Evolutionary conservation across 2,113 vertebrate genomes (phyloP), one percentile per base, ranked within the genome.

Genomic region (Perca schrenkii): DNA sequence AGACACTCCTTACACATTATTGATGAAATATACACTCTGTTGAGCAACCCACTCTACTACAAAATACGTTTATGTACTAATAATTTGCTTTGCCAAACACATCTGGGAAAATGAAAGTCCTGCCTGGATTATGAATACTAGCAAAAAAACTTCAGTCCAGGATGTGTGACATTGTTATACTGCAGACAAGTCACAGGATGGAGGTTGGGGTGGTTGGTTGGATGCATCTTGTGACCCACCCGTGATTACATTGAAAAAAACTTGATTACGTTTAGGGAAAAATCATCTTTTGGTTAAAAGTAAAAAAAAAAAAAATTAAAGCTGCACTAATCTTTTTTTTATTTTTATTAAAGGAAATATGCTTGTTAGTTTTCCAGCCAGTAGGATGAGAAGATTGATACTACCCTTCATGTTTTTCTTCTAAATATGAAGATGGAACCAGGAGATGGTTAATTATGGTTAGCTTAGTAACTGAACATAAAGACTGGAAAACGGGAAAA

Each of bases 1-100:
- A 25, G 68, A 73, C 40, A 54, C 71, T 68, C 34, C n/a, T n/a
- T 58, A 25, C 52, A 70, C 31, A 68, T 79, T 71, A 86, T 56
- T 73, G 63, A 46, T 16, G 31, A 62, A 70, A 60, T 85, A 71
- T 81, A 63, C 57, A 75, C 63, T 62, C 74, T 80, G 80, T n/a
- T 56, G 53, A 81, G 68, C 50, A 31, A 16, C 36, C 19, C 7
- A 4, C 17, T 52, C 36, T 40, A 40, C 17, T 49, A 54, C 31
- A 67, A 46, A 78, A 80, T 64, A 68, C 12, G 12, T 71, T 72
- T 57, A 76, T 69, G 25, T 57, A 54, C 31, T 68, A 54, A 40
- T 82, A 16, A 73, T 72, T 72, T 79, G 71, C 56, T 80, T 77
- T 74, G 8, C 14, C 66, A 64, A 75, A 84, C 54, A 49, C 12